Evolutionary conservation across 2,797 vertebrate species (phyloP), one percentile per base, ranked within the genome.

Genomic region (Sebastes cheni): DNA sequence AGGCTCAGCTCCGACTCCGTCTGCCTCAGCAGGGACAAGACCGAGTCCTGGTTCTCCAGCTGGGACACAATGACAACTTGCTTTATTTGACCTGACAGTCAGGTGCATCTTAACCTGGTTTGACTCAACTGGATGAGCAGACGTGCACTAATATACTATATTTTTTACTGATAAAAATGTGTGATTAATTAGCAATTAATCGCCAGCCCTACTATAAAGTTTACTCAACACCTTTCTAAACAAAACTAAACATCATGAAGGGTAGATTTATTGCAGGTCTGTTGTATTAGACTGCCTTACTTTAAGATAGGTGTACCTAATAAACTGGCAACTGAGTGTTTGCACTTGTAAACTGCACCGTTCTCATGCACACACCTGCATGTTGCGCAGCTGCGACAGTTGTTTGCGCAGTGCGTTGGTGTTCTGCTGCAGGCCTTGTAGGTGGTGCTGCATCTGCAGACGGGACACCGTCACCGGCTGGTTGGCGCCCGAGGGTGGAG

Each of bases 1-100:
- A 98, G 95, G 75, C 97, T 98, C 83, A 99, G 91, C 92, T 99
- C 98, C 0, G 97, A 95, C 95, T 99, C 98, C 0, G 98, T 98
- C 86, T 98, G 96, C 75, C 96, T 96, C 93, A 99, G 94, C 94
- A 99, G 94, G 10, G 95, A 91, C 90, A 97, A 94, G 72, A 99
- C 95, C 0, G 96, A 93, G 94, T 99, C 98, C 93, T 98, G 97
- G 93, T 99, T 99, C 92, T 99, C 97, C 88, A 99, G 92, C 98
- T 99, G 94, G 7, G 34, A 72, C 79, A 65, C 18, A 27, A 12
- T 32, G 18, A 61, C 46, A 25, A 60, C 16, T 8, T 5, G 58
- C 6, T 18, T 60, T 60, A 29, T 16, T 16, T 30, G 1, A 60
- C 27, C 20, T 23, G 8, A 22, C 52, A 22, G 52, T 55, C 46